Conservation (phyloP, 2,113 vertebrate species). For the Microtus oregoni region DNA sequence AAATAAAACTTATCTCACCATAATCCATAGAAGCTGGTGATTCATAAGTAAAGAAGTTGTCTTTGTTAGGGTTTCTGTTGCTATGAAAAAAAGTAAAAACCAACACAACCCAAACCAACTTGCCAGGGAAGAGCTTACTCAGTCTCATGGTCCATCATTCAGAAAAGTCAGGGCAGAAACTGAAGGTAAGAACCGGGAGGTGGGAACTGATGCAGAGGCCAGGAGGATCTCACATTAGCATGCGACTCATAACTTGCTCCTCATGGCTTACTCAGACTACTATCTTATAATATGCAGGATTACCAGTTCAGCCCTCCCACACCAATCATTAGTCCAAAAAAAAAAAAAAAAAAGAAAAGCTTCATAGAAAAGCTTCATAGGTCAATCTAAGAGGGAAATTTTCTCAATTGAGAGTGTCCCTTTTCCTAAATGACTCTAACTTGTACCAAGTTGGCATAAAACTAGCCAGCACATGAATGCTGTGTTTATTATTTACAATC, state of each 20-base stretch:
- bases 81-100: neutral
- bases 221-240: neutral
- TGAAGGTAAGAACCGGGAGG: neutral
- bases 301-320: neutral
- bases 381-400: neutral
- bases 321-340: neutral
- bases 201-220: neutral
- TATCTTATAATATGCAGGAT: neutral
- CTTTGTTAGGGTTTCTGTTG: neutral
- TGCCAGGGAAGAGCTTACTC: neutral
- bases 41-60: neutral
- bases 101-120: neutral
- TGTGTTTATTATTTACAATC: neutral
- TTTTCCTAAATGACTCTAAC: neutral
- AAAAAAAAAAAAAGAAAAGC: neutral
- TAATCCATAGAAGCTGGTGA: neutral
- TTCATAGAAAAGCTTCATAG: too few species aligned
- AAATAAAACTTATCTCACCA: constrained; percentile 10
- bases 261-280: too few species aligned
- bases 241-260: neutral
- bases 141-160: neutral
- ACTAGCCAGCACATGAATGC: neutral
- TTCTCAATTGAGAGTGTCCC: neutral
- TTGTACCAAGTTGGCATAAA: neutral
- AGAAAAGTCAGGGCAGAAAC: neutral